Base-by-base conservation (phyloP, 1,140 invertebrate species). In the Melanaphis sacchari region DNA sequence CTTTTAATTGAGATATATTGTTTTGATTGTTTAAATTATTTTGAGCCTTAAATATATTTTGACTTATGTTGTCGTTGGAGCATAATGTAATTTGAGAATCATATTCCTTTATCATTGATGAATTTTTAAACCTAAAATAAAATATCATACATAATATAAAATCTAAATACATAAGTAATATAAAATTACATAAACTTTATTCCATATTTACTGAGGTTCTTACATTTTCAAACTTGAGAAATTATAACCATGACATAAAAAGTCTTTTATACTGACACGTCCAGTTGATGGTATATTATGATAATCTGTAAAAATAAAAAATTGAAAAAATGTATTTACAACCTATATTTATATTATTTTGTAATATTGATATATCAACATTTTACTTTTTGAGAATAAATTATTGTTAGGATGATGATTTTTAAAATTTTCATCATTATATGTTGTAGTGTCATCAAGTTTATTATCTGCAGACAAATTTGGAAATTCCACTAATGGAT, bases 211-310 rank as follows among this genome's bases (percentile, higher is more conserved):
- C 21, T 9, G 24, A 91, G 46, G 82, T 76, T 82, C 22, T 8
- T 82, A 76, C 41, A 92, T 49, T 82, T 92, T 40, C 26, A 43
- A 82, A 36, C 22, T 82, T 40, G 41, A 0, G 11, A 92, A 46
- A 6, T 82, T 49, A 82, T 21, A 49, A 92, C n/a, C 18, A 49
- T 40, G 22, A 26, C 24, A 0, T 8, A 82, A 82, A 82, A 92
- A 92, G 4, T 92, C 90, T 92, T 26, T 15, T 38, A 82, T 43
- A 38, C 90, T 82, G 31, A 92, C 8, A 82, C 38, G 38, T 76
- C 8, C 21, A 0, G 36, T 82, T 82, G 36, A 24, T 82, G 36
- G 36, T 82, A 82, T 76, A n/a, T 76, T 5, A n/a, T n/a, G 59
- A n/a, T 6, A 15, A 76, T 76, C 59, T 76, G 15, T 76, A 76